Evolutionary conservation across 2,888 invertebrate genomes (phyloP).

Genomic region (Drosophila antonietae): DNA sequence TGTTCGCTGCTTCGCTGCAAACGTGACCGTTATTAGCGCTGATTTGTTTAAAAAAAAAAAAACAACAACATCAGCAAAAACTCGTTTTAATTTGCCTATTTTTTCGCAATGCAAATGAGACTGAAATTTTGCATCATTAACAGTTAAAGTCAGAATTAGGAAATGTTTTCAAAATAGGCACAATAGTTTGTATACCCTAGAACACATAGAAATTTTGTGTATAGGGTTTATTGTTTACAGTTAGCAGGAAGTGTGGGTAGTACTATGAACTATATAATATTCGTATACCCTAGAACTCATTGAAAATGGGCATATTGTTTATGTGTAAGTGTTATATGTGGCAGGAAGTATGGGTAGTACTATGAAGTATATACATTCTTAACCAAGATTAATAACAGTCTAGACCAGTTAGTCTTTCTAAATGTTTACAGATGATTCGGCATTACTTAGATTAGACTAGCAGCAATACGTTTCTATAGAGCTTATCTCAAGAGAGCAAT

Average conservation of each 20-base stretch:
- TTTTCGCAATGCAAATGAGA: conserved; percentile 23
- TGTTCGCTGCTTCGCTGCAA: conserved; percentile 59
- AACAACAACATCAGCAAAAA: conserved; percentile 9
- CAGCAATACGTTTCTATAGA: not conserved
- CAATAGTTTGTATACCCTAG: not conserved
- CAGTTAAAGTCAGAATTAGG: not conserved
- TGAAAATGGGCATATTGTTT: too few relatives aligned
- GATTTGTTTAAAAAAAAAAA: conserved; percentile 30
- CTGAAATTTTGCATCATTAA: conserved; percentile 3
- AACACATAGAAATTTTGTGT: not conserved
- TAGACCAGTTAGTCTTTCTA: not conserved
- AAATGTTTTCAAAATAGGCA: not conserved
- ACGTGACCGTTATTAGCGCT: conserved; percentile 72
- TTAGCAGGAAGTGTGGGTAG: too few relatives aligned
- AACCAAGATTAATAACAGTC: too few relatives aligned
- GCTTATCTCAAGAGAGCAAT: not conserved
- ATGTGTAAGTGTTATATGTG: too few relatives aligned
- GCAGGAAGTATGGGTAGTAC: too few relatives aligned
- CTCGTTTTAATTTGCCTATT: conserved; percentile 2
- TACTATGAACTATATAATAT: too few relatives aligned
- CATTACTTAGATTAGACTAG: not conserved
- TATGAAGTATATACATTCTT: too few relatives aligned
- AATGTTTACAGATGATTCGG: not conserved
- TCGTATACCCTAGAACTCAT: too few relatives aligned
- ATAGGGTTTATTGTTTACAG: not conserved